Conservation (phyloP, 2,113 vertebrate species). For the Cryptomyrus ogoouensis region DNA sequence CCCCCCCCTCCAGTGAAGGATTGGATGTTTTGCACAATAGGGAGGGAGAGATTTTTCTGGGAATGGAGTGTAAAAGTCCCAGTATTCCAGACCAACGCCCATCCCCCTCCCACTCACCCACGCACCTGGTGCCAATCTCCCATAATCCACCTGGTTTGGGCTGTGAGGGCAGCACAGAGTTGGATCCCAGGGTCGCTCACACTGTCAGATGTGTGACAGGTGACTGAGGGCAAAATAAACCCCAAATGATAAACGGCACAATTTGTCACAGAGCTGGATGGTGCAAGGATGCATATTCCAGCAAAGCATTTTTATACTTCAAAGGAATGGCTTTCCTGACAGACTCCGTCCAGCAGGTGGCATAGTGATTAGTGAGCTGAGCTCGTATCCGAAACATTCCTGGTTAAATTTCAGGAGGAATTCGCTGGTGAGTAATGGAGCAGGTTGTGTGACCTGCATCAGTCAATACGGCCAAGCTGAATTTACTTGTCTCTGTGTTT, state of each 20-base stretch:
- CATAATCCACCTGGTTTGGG: neutral
- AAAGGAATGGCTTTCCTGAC: neutral
- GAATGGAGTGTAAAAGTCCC: neutral
- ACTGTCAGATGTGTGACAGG: neutral
- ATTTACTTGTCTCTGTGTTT: neutral
- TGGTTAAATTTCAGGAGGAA: neutral
- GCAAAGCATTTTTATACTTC: neutral
- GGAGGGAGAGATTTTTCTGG: neutral
- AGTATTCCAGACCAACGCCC: neutral
- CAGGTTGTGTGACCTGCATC: neutral
- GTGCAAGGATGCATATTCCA: neutral
- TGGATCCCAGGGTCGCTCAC: neutral
- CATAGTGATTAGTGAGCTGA: neutral
- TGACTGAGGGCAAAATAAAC: neutral
- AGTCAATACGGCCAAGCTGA: neutral
- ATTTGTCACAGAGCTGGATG: neutral
- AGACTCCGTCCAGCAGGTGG: neutral
- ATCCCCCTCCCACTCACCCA: neutral
- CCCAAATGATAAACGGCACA: neutral
- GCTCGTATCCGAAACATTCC: neutral
- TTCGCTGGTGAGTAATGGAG: neutral
- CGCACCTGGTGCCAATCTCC: neutral
- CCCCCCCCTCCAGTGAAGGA: neutral
- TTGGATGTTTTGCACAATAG: neutral
- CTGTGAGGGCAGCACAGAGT: neutral